Conservation (phyloP, 2,113 vertebrate species). For the Colistium nudipinnis region DNA sequence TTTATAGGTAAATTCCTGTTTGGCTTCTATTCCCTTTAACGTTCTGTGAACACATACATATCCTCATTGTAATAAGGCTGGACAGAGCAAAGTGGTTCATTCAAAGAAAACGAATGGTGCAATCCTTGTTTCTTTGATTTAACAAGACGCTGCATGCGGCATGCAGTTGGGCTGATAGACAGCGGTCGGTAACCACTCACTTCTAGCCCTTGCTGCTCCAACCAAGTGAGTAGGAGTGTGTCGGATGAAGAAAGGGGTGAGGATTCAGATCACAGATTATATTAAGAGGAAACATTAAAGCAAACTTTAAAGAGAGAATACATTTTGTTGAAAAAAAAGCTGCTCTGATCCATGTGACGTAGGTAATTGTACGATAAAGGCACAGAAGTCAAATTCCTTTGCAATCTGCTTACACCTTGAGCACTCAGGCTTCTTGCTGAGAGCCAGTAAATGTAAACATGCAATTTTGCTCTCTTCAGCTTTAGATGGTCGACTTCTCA, state of each 20-base stretch:
- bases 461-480: background rate
- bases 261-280: conserved; percentile 12
- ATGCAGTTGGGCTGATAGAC: conserved; percentile 65
- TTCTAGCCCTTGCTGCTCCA: conserved; percentile 98
- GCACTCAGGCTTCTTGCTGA: background rate
- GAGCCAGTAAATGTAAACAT: background rate
- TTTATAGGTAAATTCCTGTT: background rate
- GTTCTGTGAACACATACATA: background rate
- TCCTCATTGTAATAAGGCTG: background rate
- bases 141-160: conserved; percentile 56
- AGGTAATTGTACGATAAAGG: background rate
- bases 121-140: conserved; percentile 52
- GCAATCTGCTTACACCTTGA: background rate
- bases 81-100: background rate
- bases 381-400: background rate
- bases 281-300: conserved; percentile 11
- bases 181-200: conserved; percentile 85
- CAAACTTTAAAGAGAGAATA: conserved; percentile 11
- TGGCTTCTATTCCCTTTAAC: background rate
- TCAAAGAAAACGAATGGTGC: background rate
- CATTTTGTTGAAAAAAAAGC: background rate
- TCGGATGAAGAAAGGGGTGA: conserved; percentile 8
- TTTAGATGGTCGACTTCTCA: background rate
- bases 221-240: conserved; percentile 55
- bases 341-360: background rate